phyloP scores from a whole-genome alignment of 1,140 invertebrate species.

The Brachionus asplanchnoidis region DNA sequence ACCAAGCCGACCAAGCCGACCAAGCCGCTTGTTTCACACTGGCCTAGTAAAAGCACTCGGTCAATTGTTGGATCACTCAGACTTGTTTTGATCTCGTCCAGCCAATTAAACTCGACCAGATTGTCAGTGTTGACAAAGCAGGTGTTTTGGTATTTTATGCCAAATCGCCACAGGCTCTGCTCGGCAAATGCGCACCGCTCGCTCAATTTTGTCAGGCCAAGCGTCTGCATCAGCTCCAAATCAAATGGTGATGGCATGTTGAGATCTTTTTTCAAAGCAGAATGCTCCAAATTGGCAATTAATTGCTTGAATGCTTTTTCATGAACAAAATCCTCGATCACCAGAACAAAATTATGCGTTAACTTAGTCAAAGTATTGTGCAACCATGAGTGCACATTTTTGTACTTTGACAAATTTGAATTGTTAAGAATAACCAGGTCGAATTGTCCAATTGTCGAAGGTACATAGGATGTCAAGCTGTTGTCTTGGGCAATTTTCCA shows the following conservation, averaged over 20 bases:
- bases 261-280: background rate
- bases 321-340: background rate
- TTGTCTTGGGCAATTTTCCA: background rate
- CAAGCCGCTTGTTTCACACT: background rate
- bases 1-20: too few relatives aligned
- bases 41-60: background rate
- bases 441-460: background rate
- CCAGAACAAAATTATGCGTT: background rate
- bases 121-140: background rate
- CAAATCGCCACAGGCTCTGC: background rate
- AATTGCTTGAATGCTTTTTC: background rate
- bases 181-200: background rate
- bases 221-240: background rate
- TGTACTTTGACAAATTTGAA: background rate
- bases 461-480: background rate
- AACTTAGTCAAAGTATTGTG: background rate
- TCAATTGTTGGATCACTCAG: background rate
- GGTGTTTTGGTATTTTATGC: background rate
- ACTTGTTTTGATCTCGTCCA: background rate
- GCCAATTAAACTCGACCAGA: background rate
- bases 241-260: background rate
- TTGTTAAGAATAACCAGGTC: background rate
- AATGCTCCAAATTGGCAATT: background rate
- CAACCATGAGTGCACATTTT: background rate
- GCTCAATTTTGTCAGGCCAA: background rate